Base-by-base conservation (phyloP, 2,113 vertebrate genomes). In the Carassius gibelio region DNA sequence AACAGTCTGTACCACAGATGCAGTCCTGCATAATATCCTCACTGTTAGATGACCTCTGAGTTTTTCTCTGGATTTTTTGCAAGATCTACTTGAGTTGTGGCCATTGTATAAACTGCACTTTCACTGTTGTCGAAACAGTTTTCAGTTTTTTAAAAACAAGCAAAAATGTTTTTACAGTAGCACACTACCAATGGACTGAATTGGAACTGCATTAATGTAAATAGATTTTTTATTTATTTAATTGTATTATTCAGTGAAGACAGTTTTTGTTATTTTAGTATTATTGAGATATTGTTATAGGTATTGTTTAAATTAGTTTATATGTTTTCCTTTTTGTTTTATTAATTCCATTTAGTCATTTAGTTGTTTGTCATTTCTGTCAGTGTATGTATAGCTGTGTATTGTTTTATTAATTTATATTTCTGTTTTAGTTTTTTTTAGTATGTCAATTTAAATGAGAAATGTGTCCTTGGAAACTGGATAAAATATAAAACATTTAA, bases 21-120 rank as follows among this genome's bases (percentile, higher is more conserved):
- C 36, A 17, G 59, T 48, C 36, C 78, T 69, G 62, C 45, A 82
- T 66, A 62, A 69, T 52, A 6, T 52, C 3, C 64, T 21, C 26
- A 52, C 80, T 69, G 23, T 82, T 30, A 34, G 48, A 82, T 82
- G 80, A 82, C 80, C 80, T 69, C 62, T 55, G 64, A 7, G 48
- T 50, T 62, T 69, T 52, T 66, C 26, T 55, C 30, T 77, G 48
- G 50, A 30, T 45, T 13, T 45, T 71, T 48, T 48, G 6, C 38
- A 8, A 42, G 38, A 42, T 42, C 38, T 42, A 42, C 38, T 61
- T 23, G 30, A 19, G 66, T 7, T 19, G 34, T 21, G 19, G 21
- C n/a, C 10, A 50, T 50, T 50, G 11, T 26, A 48, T 13, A 13
- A 26, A 26, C 26, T 42, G 10, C 45, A 45, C 19, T 17, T 74